phyloP scores from a whole-genome alignment of 1,140 invertebrate species.

The Temnothorax curvispinosus region DNA sequence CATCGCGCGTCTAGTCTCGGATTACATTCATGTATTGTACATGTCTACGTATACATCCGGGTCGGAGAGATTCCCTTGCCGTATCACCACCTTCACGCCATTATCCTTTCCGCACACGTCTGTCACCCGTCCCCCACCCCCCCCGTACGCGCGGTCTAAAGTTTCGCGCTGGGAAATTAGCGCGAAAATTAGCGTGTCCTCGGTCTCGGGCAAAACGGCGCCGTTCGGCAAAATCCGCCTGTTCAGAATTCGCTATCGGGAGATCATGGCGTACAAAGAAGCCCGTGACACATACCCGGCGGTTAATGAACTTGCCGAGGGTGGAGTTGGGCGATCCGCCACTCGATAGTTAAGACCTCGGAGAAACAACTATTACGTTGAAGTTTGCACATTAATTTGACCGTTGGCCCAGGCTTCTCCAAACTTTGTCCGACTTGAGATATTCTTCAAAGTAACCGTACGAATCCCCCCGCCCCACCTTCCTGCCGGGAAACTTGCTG shows the following conservation, averaged over 20 bases:
- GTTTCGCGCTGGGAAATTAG: conserved; percentile 45
- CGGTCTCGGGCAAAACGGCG: conserved; percentile 12
- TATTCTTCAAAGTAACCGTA: conserved; percentile 75
- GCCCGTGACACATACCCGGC: conserved; percentile 48
- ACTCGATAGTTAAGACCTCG: conserved; percentile 75
- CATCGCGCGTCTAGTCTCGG: conserved; percentile 32
- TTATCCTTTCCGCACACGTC: conserved; percentile 60
- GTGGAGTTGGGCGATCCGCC: conserved; percentile 64
- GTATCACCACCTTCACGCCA: not conserved
- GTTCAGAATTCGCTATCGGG: conserved; percentile 48
- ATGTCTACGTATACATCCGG: conserved; percentile 7
- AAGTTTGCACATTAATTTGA: conserved; percentile 78
- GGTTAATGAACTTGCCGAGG: conserved; percentile 70
- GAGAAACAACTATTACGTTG: conserved; percentile 75
- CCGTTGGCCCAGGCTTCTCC: conserved; percentile 66
- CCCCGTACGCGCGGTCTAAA: conserved; percentile 21
- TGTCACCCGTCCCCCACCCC: not conserved
- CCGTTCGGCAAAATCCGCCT: conserved; percentile 40
- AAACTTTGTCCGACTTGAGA: conserved; percentile 67
- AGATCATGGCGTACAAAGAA: conserved; percentile 49
- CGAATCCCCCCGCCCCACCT: conserved; percentile 52
- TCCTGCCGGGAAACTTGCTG: not conserved
- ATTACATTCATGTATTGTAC: conserved; percentile 44
- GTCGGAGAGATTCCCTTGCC: not conserved
- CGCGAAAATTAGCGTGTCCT: conserved; percentile 46